Evolutionary conservation across 2,113 vertebrate genomes (phyloP), one percentile per base, ranked within the genome.

Genomic region (Lepus americanus): DNA sequence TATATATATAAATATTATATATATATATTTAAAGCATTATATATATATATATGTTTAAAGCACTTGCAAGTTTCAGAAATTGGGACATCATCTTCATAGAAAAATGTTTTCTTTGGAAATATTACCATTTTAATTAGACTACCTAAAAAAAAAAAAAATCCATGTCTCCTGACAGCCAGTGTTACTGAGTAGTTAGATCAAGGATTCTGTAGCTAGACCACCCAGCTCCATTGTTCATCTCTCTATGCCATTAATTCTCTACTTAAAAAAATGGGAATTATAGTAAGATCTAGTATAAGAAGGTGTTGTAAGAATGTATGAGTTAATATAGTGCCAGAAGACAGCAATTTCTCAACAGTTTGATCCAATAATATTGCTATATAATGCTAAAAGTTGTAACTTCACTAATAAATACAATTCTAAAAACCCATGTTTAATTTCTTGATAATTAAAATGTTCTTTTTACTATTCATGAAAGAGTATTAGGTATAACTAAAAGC

Each of bases 21-120:
- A 33, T 29, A 55, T 6, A 69, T 84, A 85, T 91, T 12, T 2
- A 86, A 82, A 76, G 5, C 74, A 89, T 81, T 79, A 44, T 85
- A 82, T 22, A 33, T n/a, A 82, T 22, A 33, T n/a, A 55, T 6
- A 64, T 84, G 81, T 91, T 16, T 2, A 86, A 82, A 76, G 6
- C 78, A 89, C 78, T 79, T 93, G 23, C 13, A 82, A 61, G 6
- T 29, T 72, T 79, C 76, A 94, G 55, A 81, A 92, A 78, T 5
- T 53, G 74, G 25, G 12, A 1, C 9, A 72, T 85, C 9, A 70
- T 89, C 14, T 88, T 86, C 31, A 69, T 14, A 69, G 10, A 44
- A 55, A 5, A 55, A 31, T 70, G 0, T 78, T 61, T 33, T 49
- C 12, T 94, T 88, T 29, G 49, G 92, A 66, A 96, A 84, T 81